Base-by-base conservation (phyloP, 1,140 invertebrate species). In the Ips typographus region DNA sequence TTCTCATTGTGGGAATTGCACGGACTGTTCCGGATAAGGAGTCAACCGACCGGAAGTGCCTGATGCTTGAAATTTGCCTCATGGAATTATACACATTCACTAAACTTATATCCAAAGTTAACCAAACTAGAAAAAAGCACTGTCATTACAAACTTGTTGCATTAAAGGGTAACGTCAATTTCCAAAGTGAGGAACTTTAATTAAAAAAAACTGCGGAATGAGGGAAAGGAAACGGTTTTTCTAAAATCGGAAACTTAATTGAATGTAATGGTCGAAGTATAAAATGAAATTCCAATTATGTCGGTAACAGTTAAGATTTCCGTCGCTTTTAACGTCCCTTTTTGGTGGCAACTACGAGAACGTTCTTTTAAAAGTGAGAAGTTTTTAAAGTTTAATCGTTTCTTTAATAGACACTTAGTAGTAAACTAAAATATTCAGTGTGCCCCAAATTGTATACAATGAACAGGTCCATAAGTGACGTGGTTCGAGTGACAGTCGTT, bases 1-100 rank as follows among this genome's bases (percentile, higher is more conserved):
- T 66, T 71, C 69, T 63, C 68, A 64, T 70, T 70, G 67, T 68
- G 65, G 65, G 65, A 68, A 68, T 60, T 39, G 57, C 57, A 53
- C 65, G 56, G 43, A 66, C 38, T 59, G 65, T 57, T 58, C 37
- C 55, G 65, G 65, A 66, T 66, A 66, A 66, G 55, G 55, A 57
- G 38, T 51, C 37, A 66, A 66, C 65, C 42, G 40, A 58, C 42
- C 56, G 65, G 39, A 40, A 66, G 49, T 51, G 37, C 22, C 2
- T 56, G 22, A 22, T 22, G 38, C 41, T 63, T 39, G 8, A 60
- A 60, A 44, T 44, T 61, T 36, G 52, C 5, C 52, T 36, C 8
- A 55, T 49, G 44, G 44, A 49, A 49, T 49, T 49, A 22, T 22
- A 22, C 22, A 22, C 22, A 22, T 22, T 22, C 22, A 22, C 22